Conservation (phyloP, 2,888 invertebrate genomes). For the Drosophila merina region DNA sequence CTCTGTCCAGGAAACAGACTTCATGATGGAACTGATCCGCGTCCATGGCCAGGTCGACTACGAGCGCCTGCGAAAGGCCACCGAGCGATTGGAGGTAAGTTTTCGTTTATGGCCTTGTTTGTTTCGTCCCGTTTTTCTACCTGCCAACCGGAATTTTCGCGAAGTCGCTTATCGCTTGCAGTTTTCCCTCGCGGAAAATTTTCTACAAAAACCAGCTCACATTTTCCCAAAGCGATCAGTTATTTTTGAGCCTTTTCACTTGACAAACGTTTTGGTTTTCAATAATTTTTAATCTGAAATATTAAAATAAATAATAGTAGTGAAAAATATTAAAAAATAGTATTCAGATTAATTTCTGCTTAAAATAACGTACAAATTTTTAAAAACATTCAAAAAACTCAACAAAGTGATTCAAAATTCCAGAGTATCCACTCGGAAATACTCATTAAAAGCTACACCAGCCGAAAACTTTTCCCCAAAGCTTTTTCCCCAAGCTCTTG, state of each 20-base stretch:
- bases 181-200: slow-evolving; percentile 5
- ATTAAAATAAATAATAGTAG: not conserved
- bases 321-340: not conserved
- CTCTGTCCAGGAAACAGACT: slow-evolving; percentile 93
- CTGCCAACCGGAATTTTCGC: slow-evolving; percentile 36
- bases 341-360: too few relatives aligned
- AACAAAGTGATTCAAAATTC: not conserved
- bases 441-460: slow-evolving; percentile 2
- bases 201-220: not conserved
- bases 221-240: not conserved
- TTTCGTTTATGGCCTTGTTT: slow-evolving; percentile 28
- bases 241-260: not conserved
- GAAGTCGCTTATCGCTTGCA: slow-evolving; percentile 25
- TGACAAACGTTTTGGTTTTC: not conserved
- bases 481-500: slow-evolving; percentile 41
- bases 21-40: slow-evolving; percentile 93
- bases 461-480: slow-evolving; percentile 13
- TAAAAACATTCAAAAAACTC: not conserved
- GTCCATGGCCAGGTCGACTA: slow-evolving; percentile 94
- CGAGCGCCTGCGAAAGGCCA: slow-evolving; percentile 91
- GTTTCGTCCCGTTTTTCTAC: slow-evolving; percentile 26
- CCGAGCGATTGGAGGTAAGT: slow-evolving; percentile 92
- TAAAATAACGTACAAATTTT: not conserved
- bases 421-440: not conserved
- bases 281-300: not conserved